Base-by-base conservation (phyloP, 2,113 vertebrate genomes). In the Patagioenas fasciata region DNA sequence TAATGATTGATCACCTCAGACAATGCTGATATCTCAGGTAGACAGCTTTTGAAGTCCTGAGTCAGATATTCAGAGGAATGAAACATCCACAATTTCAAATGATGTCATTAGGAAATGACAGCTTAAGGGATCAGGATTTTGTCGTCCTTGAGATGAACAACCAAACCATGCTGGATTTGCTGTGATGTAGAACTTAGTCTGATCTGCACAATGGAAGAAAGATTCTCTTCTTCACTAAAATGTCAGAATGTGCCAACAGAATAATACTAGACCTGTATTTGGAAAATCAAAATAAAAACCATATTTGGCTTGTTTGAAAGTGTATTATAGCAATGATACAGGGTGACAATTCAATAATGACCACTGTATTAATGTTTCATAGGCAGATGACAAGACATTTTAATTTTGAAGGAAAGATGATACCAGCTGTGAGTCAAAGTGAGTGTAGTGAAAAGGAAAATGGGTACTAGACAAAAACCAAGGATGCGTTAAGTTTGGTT, bases 241-340 rank as follows among this genome's bases (percentile, higher is more conserved):
- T 13, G 5, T 51, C 17, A 80, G 61, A 29, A 73, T 42, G 73
- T 92, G 4, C 15, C 44, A 44, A 4, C 8, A 69, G 21, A 51
- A 15, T 65, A 32, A 26, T 42, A 20, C 4, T 62, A 31, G 19
- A 64, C 2, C 1, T 42, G 0, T 19, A 26, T 29, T 85, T 44
- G 16, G 21, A 69, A 40, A 48, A 25, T 2, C 53, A 26, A n/a
- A 20, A 44, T 1, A 51, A 61, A 34, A 1, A 1, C 1, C 32
- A 54, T 4, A 20, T 73, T 38, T 70, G 9, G 9, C 24, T 88
- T 56, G n/a, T 34, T 36, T 44, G 42, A 26, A 48, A 53, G 15
- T 36, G 6, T 42, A 80, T 65, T 70, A 50, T 3, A n/a, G 7
- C 12, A 40, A 50, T 72, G 72, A 36, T 24, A 44, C 6, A 61